These are phyloP conservation scores for Syrrhaptes paradoxus DNA, from an alignment of 2,113 vertebrate genomes.

Conservation along the genomic window DNA sequence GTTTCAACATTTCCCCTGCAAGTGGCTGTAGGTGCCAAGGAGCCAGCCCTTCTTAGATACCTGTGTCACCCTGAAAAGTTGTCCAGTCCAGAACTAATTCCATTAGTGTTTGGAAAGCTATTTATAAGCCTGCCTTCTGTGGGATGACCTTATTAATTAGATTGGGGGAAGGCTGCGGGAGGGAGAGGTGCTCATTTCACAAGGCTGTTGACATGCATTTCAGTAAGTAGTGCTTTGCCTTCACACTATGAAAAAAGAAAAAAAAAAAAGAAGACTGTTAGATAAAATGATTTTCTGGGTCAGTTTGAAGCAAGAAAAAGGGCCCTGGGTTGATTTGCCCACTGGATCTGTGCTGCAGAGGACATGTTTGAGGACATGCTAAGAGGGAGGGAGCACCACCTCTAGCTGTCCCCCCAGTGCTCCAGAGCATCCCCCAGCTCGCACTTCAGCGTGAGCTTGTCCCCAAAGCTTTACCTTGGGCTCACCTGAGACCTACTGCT, in stretches of 20 bases:
- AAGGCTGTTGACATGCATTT: not conserved
- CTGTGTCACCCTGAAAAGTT: conserved; percentile 57
- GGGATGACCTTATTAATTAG: conserved; percentile 41
- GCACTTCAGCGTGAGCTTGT: fast-evolving
- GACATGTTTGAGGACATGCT: not conserved
- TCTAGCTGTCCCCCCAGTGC: not conserved
- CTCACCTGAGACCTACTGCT: not conserved
- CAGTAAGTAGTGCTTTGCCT: not conserved
- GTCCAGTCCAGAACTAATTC: conserved; percentile 58
- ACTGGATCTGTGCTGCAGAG: not conserved
- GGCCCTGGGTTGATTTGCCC: not conserved
- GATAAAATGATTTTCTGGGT: conserved; percentile 10
- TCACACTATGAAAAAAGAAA: not conserved
- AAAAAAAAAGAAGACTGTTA: not conserved
- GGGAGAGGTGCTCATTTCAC: not conserved
- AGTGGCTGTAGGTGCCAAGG: not conserved
- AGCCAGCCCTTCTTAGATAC: not conserved
- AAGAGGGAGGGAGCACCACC: not conserved
- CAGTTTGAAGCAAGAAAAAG: not conserved
- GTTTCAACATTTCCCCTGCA: conserved; percentile 11
- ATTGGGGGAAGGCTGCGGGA: not conserved
- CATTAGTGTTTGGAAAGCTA: conserved; percentile 63
- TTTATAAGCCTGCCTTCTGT: conserved; percentile 57
- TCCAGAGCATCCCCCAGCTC: not conserved
- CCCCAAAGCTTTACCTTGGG: not conserved